Conservation (phyloP, 2,888 invertebrate genomes). For the Helobdella robusta region DNA sequence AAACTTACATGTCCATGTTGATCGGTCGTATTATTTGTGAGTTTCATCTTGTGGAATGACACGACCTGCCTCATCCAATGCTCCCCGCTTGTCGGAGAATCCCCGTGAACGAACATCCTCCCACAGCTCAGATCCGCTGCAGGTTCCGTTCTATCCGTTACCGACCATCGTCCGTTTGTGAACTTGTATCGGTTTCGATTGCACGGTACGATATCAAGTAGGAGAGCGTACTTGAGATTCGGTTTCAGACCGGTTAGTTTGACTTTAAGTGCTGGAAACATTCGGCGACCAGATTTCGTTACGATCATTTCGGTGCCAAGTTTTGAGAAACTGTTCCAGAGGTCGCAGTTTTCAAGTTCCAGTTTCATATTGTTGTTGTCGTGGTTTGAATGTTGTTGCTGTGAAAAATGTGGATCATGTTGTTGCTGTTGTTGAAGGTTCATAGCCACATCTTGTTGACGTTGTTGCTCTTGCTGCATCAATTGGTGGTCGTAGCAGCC, state of each 20-base stretch:
- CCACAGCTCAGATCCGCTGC: conserved; percentile 61
- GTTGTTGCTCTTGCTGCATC: too few relatives aligned
- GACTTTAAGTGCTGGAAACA: conserved; percentile 80
- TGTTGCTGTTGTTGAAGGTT: too few relatives aligned
- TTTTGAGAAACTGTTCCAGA: conserved; percentile 51
- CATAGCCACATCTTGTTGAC: too few relatives aligned
- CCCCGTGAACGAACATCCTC: conserved; percentile 69
- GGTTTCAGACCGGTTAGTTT: conserved; percentile 68
- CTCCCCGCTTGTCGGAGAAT: conserved; percentile 73
- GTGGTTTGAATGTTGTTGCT: too few relatives aligned
- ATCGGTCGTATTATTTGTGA: conserved; percentile 76
- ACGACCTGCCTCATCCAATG: conserved; percentile 76
- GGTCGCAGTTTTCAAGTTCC: conserved; percentile 49
- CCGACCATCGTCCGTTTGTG: conserved; percentile 73
- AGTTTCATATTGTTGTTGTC: conserved; percentile 38
- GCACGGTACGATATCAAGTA: conserved; percentile 68
- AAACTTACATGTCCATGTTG: conserved; percentile 61
- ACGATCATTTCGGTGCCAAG: conserved; percentile 54
- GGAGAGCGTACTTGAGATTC: conserved; percentile 68
- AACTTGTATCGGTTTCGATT: conserved; percentile 66
- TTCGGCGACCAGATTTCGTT: conserved; percentile 60
- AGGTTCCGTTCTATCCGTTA: conserved; percentile 70
- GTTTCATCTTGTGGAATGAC: conserved; percentile 71
- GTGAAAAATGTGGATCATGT: too few relatives aligned
- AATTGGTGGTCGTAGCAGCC: too few relatives aligned